Base-by-base conservation (phyloP, 1,140 invertebrate species). In the Sminthurinus signatus region DNA sequence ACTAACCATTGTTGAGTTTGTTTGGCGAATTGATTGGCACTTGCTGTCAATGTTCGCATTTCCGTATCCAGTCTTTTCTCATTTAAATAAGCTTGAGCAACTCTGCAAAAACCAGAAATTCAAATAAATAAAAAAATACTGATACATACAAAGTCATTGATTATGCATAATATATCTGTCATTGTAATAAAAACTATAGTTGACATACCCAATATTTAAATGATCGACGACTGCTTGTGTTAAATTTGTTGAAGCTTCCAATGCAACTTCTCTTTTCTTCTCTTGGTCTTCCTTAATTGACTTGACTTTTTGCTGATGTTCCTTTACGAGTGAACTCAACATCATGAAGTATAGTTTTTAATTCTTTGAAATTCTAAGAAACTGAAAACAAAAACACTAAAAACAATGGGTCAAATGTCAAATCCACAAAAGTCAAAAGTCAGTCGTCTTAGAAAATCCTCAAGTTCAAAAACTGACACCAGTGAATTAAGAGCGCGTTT, bases 1-100 rank as follows among this genome's bases (percentile, higher is more conserved):
- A n/a, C n/a, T n/a, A n/a, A 76, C 96, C 96, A 99, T 72, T 96
- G 92, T 70, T 93, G 87, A 2, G 93, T 96, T 78, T 98, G 93
- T 79, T 96, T 96, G 0, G 93, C 86, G 80, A 99, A 97, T 74
- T 92, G 91, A 21, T 88, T 86, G 17, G 94, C 92, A 77, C 92
- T 96, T 64, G 87, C 84, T 74, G 98, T 93, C n/a, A 99, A 79
- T 68, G 94, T 88, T 78, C 97, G 97, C 1, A 94, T 93, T 82
- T 99, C 96, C 1, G 91, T 87, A 80, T 99, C 95, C 29, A 99
- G 79, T 75, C 93, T 88, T 75, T 97, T 97, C 77, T 99, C 95
- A 79, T 99, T 98, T 42, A 97, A 81, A 77, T 99, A 99, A 3
- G 96, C 95, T 80, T 98, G 93, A 2, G 95, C 93, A 27, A 98